Conservation (phyloP, 2,797 vertebrate genomes). For the Gouania willdenowi region DNA sequence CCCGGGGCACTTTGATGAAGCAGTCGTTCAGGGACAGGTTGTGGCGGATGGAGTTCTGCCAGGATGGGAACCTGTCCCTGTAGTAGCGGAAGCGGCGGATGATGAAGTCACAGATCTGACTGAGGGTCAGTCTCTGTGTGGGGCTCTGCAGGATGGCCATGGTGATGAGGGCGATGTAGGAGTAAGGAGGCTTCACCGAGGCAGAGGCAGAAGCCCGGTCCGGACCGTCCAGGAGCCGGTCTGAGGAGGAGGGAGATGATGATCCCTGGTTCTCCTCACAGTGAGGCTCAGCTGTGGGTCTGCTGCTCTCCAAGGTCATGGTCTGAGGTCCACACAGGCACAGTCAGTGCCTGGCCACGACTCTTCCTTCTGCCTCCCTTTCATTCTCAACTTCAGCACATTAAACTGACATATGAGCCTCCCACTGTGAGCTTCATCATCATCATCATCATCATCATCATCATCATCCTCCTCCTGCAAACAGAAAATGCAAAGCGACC, state of each 20-base stretch:
- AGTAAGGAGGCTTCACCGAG: slow-evolving; percentile 82
- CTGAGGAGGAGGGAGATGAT: slow-evolving; percentile 5
- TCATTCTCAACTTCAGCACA: slow-evolving; percentile 64
- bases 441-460: no score
- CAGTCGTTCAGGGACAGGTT: slow-evolving; percentile 81
- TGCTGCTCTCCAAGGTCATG: slow-evolving; percentile 66
- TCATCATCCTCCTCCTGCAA: slow-evolving; percentile 19
- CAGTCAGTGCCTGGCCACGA: slow-evolving; percentile 20
- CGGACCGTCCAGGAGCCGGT: slow-evolving; percentile 2
- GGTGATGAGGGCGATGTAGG: slow-evolving; percentile 87
- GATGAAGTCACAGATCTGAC: slow-evolving; percentile 86
- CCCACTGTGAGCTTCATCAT: slow-evolving; percentile 23
- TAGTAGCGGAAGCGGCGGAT: slow-evolving; percentile 81
- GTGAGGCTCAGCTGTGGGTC: slow-evolving; percentile 49
- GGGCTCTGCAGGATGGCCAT: slow-evolving; percentile 90
- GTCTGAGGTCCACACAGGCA: slow-evolving; percentile 44
- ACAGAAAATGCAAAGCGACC: no score
- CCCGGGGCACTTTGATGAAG: slow-evolving; percentile 79
- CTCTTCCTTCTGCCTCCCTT: slow-evolving; percentile 19
- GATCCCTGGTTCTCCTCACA: slow-evolving; percentile 1
- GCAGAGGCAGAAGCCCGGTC: slow-evolving; percentile 27
- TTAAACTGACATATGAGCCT: slow-evolving; percentile 26
- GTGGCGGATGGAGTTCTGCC: slow-evolving; percentile 83
- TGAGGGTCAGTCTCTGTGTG: slow-evolving; percentile 79
- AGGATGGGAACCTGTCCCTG: slow-evolving; percentile 79